Conservation (phyloP, 1,140 invertebrate species). For the Mylabris phalerata region DNA sequence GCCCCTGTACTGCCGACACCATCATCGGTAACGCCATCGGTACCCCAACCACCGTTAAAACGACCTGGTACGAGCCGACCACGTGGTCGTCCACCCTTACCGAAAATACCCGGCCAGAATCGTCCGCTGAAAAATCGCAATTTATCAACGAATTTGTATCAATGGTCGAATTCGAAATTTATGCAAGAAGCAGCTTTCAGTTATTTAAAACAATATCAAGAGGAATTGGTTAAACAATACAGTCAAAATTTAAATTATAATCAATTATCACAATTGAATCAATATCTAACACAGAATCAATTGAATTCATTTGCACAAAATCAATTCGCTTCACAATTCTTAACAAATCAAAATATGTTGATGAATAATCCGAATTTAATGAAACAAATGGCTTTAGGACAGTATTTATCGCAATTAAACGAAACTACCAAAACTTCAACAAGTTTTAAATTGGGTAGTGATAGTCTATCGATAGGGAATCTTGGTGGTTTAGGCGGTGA, state of each 20-base stretch:
- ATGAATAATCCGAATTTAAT: conserved; percentile 13
- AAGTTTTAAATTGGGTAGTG: neutral
- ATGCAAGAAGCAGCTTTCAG: conserved; percentile 22
- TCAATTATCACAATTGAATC: conserved; percentile 28
- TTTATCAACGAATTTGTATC: conserved; percentile 17
- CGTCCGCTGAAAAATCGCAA: conserved; percentile 26
- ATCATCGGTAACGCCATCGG: conserved; percentile 15
- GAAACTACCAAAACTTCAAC: neutral
- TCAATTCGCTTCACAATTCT: conserved; percentile 20
- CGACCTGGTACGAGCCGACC: conserved; percentile 33
- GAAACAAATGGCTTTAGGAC: conserved; percentile 17
- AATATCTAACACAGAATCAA: conserved; percentile 24
- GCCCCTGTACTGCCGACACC: conserved; percentile 32
- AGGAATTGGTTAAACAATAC: conserved; percentile 38
- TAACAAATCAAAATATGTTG: conserved; percentile 14
- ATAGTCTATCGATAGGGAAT: neutral
- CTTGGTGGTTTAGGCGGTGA: neutral
- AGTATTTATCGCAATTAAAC: conserved; percentile 1
- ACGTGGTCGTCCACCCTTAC: conserved; percentile 36
- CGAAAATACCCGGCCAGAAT: conserved; percentile 29
- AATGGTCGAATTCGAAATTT: conserved; percentile 24
- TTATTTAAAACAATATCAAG: conserved; percentile 38
- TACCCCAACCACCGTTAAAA: conserved; percentile 22
- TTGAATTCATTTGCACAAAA: conserved; percentile 20
- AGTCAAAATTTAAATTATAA: conserved; percentile 30